Conservation (phyloP, 2,888 invertebrate genomes). For the Melipona bicolor region DNA sequence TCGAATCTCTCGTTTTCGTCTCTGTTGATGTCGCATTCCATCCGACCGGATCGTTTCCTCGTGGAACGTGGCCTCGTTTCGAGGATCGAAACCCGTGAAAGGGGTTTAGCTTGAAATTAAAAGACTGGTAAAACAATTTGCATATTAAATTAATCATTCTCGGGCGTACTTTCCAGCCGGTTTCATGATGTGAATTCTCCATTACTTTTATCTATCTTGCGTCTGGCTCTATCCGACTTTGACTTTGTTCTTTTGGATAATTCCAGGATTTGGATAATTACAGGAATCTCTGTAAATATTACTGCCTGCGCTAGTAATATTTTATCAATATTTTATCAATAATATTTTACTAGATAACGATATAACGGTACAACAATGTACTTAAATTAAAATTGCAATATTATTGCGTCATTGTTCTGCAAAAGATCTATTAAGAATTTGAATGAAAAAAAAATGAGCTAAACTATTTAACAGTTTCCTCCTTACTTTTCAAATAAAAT, state of each 20-base stretch:
- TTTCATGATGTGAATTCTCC: neutral
- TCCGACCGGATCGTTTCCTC: neutral
- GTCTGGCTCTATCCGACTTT: neutral
- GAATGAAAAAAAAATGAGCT: too few species aligned
- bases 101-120: neutral
- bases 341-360: too few species aligned
- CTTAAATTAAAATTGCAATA: too few species aligned
- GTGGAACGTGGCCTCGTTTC: neutral
- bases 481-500: too few species aligned
- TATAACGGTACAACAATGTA: too few species aligned
- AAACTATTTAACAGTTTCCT: too few species aligned
- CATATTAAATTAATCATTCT: neutral
- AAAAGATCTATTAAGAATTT: too few species aligned
- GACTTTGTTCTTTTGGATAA: neutral
- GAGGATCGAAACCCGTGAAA: neutral
- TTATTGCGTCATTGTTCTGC: too few species aligned
- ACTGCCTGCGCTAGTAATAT: too few species aligned
- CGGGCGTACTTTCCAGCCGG: neutral
- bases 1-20: slow-evolving; percentile 12
- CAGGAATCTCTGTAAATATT: too few species aligned
- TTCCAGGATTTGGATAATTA: neutral
- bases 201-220: neutral
- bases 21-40: slow-evolving; percentile 23
- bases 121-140: too few species aligned
- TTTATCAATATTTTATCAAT: too few species aligned